Percentiles rank a stretch among this genome's conserved stretches.
Evolutionary conservation across 2,888 invertebrate species (phyloP).

Genomic region (Leptopilina myrica): DNA sequence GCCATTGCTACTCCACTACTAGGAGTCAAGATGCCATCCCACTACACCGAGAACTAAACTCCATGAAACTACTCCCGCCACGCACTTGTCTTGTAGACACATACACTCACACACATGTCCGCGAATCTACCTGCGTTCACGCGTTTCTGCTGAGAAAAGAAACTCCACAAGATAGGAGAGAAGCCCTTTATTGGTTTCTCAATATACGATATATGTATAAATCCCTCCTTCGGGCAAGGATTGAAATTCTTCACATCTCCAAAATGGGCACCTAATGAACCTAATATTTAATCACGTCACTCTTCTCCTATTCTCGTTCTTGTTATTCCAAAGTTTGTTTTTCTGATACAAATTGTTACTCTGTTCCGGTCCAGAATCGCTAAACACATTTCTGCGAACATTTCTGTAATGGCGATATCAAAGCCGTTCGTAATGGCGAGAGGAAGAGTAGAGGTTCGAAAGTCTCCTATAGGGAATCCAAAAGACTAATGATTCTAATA

Average conservation of each 20-base stretch:
- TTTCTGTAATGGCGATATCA: too few species aligned
- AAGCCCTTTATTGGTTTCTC: constrained; percentile 8
- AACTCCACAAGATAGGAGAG: not conserved
- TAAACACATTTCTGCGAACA: too few species aligned
- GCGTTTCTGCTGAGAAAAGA: constrained; percentile 13
- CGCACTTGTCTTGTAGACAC: constrained; percentile 61
- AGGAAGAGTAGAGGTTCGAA: too few species aligned
- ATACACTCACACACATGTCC: not conserved
- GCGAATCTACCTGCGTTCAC: constrained; percentile 22
- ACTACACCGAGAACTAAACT: constrained; percentile 72
- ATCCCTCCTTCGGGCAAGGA: not conserved
- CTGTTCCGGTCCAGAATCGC: too few species aligned
- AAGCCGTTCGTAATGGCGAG: too few species aligned
- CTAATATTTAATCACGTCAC: too few species aligned
- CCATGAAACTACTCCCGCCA: constrained; percentile 71
- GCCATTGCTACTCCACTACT: constrained; percentile 75
- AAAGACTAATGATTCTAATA: too few species aligned
- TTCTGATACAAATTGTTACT: too few species aligned
- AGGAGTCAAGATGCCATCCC: constrained; percentile 76
- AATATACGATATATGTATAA: not conserved
- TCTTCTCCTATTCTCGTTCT: too few species aligned
- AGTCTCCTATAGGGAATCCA: too few species aligned
- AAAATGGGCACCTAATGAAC: not conserved
- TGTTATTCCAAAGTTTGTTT: too few species aligned
- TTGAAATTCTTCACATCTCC: not conserved